Evolutionary conservation across 2,113 vertebrate species (phyloP).

Genomic region (Danio rerio): GRCz12tu NC_133179.1:15911001-15911500

Average conservation of each 20-base stretch:
- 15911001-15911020: not conserved
- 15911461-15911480: no score
- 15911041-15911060: not conserved
- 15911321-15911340: not conserved
- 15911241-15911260: conserved; percentile 30
- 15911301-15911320: conserved; percentile 12
- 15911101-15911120: not conserved
- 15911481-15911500: no score
- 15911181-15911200: conserved; percentile 44
- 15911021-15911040: not conserved
- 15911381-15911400: no score
- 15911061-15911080: not conserved
- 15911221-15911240: conserved; percentile 42
- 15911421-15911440: no score
- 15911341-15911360: no score
- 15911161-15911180: not conserved
- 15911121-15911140: conserved; percentile 15
- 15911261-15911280: conserved; percentile 20
- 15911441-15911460: no score
- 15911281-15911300: conserved; percentile 36
- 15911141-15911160: conserved; percentile 33
- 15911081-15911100: not conserved
- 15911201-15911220: conserved; percentile 36
- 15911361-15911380: no score
- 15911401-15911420: no score